Conservation (phyloP, 2,113 vertebrate genomes). For the Sceloporus tristichus region DNA sequence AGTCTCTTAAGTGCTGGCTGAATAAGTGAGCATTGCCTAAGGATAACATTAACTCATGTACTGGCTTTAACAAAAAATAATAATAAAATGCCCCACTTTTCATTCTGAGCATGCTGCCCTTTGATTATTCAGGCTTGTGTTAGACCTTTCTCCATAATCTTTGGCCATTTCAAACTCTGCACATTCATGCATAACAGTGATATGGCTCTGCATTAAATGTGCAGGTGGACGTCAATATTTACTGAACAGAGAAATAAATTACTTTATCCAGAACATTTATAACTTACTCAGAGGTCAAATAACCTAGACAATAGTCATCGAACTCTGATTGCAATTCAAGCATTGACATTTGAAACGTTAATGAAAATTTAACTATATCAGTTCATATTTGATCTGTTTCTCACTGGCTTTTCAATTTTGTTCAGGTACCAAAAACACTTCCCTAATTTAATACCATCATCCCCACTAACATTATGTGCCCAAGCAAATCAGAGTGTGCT, state of each 20-base stretch:
- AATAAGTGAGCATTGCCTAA: slow-evolving; percentile 27
- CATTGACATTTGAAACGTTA: neutral
- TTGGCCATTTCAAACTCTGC: neutral
- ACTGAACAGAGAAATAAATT: neutral
- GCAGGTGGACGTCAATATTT: neutral
- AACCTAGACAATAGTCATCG: neutral
- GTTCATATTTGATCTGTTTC: neutral
- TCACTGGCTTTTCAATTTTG: neutral
- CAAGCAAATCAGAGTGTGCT: no score
- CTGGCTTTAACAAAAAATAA: neutral
- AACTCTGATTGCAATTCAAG: neutral
- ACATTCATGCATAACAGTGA: neutral
- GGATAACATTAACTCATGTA: neutral
- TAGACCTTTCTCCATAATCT: neutral
- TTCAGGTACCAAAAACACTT: neutral
- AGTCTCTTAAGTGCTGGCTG: neutral
- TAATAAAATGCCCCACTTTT: neutral
- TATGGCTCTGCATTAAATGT: neutral
- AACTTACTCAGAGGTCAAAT: neutral
- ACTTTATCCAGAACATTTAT: neutral
- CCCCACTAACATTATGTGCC: no score
- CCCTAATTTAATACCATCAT: neutral
- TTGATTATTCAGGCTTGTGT: slow-evolving; percentile 11
- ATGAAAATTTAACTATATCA: neutral
- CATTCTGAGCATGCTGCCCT: neutral